These are phyloP conservation scores for Xiphophorus birchmanni DNA, from an alignment of 2,797 vertebrate species.

Conservation along the genomic window DNA sequence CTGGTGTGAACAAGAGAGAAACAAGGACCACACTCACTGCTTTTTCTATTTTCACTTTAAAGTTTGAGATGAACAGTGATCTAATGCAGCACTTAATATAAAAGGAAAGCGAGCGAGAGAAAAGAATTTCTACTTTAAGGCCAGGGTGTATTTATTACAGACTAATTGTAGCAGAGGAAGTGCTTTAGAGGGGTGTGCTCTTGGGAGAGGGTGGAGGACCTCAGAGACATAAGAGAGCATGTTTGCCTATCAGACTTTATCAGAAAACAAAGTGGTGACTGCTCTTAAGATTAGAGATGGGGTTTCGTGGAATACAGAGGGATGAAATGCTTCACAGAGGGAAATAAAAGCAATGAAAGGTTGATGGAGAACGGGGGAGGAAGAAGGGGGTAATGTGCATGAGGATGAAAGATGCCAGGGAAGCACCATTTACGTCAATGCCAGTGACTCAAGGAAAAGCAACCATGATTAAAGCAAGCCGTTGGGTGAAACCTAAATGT, in stretches of 20 bases:
- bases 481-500: constrained; percentile 62
- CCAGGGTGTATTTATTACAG: constrained; percentile 79
- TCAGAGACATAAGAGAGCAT: constrained; percentile 73
- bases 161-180: constrained; percentile 81
- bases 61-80: constrained; percentile 45
- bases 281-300: constrained; percentile 77
- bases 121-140: constrained; percentile 74
- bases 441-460: constrained; percentile 59
- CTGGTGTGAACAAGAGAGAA: constrained; percentile 32
- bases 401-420: constrained; percentile 55
- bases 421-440: constrained; percentile 61
- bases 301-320: constrained; percentile 22
- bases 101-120: constrained; percentile 47
- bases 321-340: constrained; percentile 54
- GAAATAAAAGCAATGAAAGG: constrained; percentile 60
- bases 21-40: constrained; percentile 17
- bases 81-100: constrained; percentile 71
- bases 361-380: constrained; percentile 27
- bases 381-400: not conserved
- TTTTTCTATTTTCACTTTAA: constrained; percentile 47
- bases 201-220: constrained; percentile 78
- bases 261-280: constrained; percentile 76
- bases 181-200: constrained; percentile 78
- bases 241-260: constrained; percentile 83
- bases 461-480: constrained; percentile 72